Base-by-base conservation (phyloP, 2,888 invertebrate species). In the Rhimphoctona megacephalus region DNA sequence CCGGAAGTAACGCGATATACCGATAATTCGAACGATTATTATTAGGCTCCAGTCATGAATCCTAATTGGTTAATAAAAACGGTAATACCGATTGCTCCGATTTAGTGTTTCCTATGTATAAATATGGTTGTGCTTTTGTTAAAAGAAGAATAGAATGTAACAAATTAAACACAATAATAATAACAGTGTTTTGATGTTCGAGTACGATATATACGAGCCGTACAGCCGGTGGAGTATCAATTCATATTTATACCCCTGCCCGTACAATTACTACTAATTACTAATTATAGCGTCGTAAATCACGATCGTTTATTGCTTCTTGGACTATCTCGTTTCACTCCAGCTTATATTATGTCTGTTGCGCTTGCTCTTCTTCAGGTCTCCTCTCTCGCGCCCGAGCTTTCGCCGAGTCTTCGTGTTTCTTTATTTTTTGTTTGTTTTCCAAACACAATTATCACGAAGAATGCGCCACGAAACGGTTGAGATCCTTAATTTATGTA, bases 231-330 rank as follows among this genome's bases (percentile, higher is more conserved):
- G 39, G 74, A 70, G 81, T 81, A 90, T 91, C 90, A 90, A 92
- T 91, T 81, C 88, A 91, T 92, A 92, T 92, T 92, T 91, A 92
- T 90, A 89, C 57, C 79, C 54, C 46, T 57, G 36, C 64, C 70
- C 39, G 30, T 89, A 90, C 90, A 90, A 91, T 92, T 91, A 90
- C 88, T 88, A 74, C 89, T 92, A 90, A 91, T 91, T 91, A 90
- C 85, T 89, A 89, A 91, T 92, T 90, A 91, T 83, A 89, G 90
- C 91, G 76, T 83, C 88, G 88, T 92, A 92, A 92, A 92, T 92
- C 91, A 91, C 83, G 83, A 91, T 92, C 90, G 88, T 91, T 92
- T 90, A 90, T 90, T 89, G 88, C 90, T 82, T 88, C 87, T 85
- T 81, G 67, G 80, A 72, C 80, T 57, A 72, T 78, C 80, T 74